A percentile compares a stretch with the other conserved stretches of the same genome.
Evolutionary conservation across 2,797 vertebrate genomes (phyloP).

Genomic region (Spheniscus humboldti): DNA sequence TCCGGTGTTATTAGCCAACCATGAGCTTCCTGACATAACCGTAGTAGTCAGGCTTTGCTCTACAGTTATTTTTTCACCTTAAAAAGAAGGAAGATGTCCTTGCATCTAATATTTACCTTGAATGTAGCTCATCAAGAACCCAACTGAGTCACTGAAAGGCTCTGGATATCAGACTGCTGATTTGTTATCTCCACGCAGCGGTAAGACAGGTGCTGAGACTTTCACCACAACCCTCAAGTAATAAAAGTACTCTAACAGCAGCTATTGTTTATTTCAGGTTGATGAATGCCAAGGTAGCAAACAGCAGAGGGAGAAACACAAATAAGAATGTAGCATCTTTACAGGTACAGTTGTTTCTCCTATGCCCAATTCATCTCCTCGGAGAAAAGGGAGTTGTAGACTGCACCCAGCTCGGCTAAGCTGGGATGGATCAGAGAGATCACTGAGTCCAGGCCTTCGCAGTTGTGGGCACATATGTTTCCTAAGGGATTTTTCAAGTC

Average conservation of each 20-base stretch:
- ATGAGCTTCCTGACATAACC: neutral
- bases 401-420: neutral
- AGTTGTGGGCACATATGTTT: neutral
- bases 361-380: neutral
- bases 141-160: neutral
- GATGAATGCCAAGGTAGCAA: neutral
- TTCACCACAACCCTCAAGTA: neutral
- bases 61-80: neutral
- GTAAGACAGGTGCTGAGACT: neutral
- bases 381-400: neutral
- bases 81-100: neutral
- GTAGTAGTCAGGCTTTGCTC: neutral
- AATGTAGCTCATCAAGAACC: neutral
- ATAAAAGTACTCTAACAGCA: neutral
- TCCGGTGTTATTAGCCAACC: neutral
- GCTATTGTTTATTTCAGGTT: neutral
- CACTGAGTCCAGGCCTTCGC: neutral
- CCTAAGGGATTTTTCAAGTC: neutral
- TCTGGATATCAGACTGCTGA: neutral
- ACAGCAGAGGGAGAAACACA: neutral
- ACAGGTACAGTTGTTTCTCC: neutral
- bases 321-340: neutral
- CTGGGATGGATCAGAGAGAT: neutral
- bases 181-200: neutral
- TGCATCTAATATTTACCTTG: neutral